Percentiles rank a stretch among this genome's conserved stretches.
Evolutionary conservation across 1,140 invertebrate species (phyloP).

Genomic region (Zaprionus vittiger): DNA sequence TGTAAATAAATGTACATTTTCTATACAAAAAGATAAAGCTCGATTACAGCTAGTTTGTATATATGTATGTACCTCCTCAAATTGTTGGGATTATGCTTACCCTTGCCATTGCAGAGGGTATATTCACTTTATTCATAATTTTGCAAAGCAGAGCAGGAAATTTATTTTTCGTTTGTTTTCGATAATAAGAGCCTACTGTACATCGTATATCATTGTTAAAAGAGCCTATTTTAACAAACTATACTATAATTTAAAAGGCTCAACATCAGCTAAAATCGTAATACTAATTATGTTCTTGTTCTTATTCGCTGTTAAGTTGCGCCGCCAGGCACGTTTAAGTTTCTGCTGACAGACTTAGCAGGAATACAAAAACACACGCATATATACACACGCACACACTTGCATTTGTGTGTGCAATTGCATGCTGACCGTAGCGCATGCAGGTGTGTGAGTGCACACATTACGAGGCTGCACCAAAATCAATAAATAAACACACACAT

Average conservation of each 20-base stretch:
- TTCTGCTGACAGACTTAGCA: conserved; percentile 25
- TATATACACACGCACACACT: background rate
- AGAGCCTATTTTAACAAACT: background rate
- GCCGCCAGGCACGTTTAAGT: conserved; percentile 26
- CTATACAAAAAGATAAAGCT: no score
- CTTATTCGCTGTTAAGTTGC: conserved; percentile 10
- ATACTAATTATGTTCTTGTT: conserved; percentile 33
- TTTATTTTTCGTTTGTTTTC: no score
- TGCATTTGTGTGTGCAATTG: background rate
- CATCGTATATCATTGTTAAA: background rate
- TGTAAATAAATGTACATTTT: background rate
- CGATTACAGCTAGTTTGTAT: no score
- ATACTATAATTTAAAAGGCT: background rate
- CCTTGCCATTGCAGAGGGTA: no score
- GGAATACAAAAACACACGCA: background rate
- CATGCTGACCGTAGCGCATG: background rate
- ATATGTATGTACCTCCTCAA: no score
- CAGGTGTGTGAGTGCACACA: conserved; percentile 1
- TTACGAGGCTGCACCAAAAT: conserved; percentile 39
- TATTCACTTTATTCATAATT: no score
- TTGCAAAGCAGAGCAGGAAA: no score
- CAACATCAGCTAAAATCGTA: conserved; percentile 1
- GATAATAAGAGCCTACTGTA: background rate
- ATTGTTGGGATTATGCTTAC: no score
- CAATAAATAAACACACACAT: conserved; percentile 29